These are phyloP conservation scores for Helicoverpa armigera DNA, from an alignment of 1,140 invertebrate genomes.

Conservation along the genomic window DNA sequence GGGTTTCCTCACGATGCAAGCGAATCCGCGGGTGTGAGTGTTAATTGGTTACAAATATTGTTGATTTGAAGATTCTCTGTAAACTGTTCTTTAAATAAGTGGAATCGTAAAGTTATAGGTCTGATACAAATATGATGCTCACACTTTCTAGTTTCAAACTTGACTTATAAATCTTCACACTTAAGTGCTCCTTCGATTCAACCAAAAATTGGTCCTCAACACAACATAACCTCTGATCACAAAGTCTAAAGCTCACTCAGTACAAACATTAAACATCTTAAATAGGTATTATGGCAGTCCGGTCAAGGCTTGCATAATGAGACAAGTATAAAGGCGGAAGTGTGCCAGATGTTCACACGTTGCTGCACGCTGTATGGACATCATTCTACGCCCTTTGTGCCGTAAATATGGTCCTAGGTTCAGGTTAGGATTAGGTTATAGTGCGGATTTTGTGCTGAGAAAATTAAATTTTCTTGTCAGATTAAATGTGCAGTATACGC, in stretches of 20 bases:
- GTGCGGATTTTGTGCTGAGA: background rate
- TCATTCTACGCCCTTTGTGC: constrained; percentile 59
- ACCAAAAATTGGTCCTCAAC: background rate
- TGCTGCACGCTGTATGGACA: constrained; percentile 50
- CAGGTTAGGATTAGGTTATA: constrained; percentile 12
- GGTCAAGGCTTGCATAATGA: constrained; percentile 46
- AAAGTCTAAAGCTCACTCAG: background rate
- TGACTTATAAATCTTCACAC: no score
- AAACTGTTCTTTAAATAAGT: no score
- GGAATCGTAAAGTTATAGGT: no score
- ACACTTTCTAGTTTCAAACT: no score
- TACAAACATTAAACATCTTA: constrained; percentile 27
- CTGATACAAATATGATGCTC: no score
- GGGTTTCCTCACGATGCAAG: no score
- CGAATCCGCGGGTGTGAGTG: no score
- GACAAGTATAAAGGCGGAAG: constrained; percentile 48
- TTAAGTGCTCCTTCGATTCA: no score
- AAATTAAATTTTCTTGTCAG: background rate
- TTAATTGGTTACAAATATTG: no score
- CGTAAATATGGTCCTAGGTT: constrained; percentile 54
- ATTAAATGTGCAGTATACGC: no score
- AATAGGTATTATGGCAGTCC: constrained; percentile 31
- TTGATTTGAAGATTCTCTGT: no score
- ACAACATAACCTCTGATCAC: no score
- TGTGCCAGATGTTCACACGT: constrained; percentile 54